These are phyloP conservation scores for Zhuqinia jingwanae DNA, from an alignment of 2,888 invertebrate species.

Conservation along the genomic window DNA sequence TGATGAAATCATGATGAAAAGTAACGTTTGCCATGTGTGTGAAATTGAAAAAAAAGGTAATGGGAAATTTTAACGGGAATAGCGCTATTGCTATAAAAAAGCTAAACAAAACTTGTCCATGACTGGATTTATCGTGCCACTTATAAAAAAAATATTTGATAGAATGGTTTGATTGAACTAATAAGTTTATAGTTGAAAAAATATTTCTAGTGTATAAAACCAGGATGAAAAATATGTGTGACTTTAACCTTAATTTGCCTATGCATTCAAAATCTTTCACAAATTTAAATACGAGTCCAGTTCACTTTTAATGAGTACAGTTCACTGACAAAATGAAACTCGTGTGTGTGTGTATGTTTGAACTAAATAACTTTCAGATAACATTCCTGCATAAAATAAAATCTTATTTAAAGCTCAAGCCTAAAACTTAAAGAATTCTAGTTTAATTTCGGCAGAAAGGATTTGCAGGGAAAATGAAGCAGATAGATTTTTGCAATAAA, in stretches of 20 bases:
- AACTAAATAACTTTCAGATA: background rate
- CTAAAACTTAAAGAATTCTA: background rate
- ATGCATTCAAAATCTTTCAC: too few species aligned
- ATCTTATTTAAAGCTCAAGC: background rate
- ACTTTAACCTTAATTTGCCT: too few species aligned
- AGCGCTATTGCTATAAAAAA: background rate
- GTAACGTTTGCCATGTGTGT: conserved; percentile 40
- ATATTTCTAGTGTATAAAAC: too few species aligned
- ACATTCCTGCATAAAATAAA: background rate
- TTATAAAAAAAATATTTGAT: too few species aligned
- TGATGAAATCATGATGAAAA: conserved; percentile 34
- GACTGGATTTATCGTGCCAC: conserved; percentile 68
- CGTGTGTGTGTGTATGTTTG: too few species aligned
- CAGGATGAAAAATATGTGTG: too few species aligned
- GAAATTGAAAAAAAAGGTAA: conserved; percentile 28
- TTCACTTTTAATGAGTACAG: too few species aligned
- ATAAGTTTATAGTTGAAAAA: too few species aligned
- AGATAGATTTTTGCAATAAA: too few species aligned
- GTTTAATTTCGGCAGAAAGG: background rate
- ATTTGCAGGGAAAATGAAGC: background rate
- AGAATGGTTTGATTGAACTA: too few species aligned
- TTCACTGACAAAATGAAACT: too few species aligned
- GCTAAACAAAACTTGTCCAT: conserved; percentile 52
- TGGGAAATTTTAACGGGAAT: conserved; percentile 9
- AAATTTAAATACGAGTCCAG: too few species aligned